phyloP scores from a whole-genome alignment of 2,113 vertebrate genomes.

The Egretta garzetta region DNA sequence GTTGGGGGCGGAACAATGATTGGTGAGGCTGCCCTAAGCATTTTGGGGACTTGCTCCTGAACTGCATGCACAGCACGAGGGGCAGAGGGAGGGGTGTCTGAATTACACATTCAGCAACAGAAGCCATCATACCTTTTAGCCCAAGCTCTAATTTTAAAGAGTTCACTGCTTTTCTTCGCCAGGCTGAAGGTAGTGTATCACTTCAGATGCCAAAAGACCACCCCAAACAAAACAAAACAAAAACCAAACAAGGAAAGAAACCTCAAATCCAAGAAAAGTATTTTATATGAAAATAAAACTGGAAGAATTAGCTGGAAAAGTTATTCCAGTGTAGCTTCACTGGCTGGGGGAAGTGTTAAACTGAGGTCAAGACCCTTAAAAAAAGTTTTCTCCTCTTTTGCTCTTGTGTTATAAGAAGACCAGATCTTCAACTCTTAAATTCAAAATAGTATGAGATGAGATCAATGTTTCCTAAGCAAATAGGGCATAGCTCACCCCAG shows the following conservation, averaged over 20 bases:
- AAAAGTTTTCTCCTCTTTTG: not conserved
- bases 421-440: not conserved
- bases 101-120: not conserved
- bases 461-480: not conserved
- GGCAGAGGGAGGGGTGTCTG: not conserved
- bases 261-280: not conserved
- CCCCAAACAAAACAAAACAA: not conserved
- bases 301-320: not conserved
- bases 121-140: not conserved
- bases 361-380: not conserved
- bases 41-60: not conserved
- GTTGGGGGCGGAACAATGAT: constrained; percentile 93
- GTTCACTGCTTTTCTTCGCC: not conserved
- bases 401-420: not conserved
- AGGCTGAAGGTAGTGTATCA: not conserved
- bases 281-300: not conserved
- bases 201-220: not conserved
- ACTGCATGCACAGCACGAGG: not conserved
- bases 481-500: not conserved
- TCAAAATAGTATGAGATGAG: not conserved
- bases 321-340: not conserved
- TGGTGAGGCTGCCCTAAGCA: constrained; percentile 73
- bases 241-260: not conserved
- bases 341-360: not conserved
- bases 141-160: not conserved